phyloP scores from a whole-genome alignment of 2,888 invertebrate genomes.

The Cantharis nigra region DNA sequence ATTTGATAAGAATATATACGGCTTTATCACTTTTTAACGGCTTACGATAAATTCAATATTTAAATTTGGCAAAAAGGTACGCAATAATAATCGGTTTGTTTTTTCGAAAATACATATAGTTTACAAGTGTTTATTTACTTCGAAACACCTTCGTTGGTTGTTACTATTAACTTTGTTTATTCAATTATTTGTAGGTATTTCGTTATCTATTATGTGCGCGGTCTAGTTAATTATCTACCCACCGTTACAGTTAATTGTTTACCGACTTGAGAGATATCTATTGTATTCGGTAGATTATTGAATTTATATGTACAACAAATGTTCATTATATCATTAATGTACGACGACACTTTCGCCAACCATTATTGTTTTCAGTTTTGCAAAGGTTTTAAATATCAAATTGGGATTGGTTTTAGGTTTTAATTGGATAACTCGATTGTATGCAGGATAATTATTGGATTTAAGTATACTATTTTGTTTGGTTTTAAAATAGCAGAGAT shows the following conservation, averaged over 20 bases:
- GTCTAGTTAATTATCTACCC: not conserved
- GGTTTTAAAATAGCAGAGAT: not conserved
- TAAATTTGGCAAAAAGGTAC: not conserved
- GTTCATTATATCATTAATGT: not conserved
- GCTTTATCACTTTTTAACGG: no score
- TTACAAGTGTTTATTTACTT: not conserved
- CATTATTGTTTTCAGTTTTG: not conserved
- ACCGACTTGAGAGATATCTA: not conserved
- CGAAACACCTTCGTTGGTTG: not conserved
- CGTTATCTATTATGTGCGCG: not conserved
- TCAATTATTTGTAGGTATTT: not conserved
- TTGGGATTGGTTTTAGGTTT: not conserved
- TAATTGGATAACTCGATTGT: not conserved
- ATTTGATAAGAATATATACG: no score
- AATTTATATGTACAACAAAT: not conserved
- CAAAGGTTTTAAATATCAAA: not conserved
- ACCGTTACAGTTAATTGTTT: not conserved
- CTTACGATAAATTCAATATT: no score
- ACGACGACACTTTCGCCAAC: not conserved
- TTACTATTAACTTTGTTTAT: not conserved
- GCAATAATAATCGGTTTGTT: not conserved
- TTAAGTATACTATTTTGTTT: not conserved
- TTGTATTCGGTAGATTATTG: not conserved
- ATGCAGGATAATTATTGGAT: not conserved
- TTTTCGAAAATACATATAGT: not conserved